phyloP scores from a whole-genome alignment of 2,113 vertebrate species.

The Zeus faber region DNA sequence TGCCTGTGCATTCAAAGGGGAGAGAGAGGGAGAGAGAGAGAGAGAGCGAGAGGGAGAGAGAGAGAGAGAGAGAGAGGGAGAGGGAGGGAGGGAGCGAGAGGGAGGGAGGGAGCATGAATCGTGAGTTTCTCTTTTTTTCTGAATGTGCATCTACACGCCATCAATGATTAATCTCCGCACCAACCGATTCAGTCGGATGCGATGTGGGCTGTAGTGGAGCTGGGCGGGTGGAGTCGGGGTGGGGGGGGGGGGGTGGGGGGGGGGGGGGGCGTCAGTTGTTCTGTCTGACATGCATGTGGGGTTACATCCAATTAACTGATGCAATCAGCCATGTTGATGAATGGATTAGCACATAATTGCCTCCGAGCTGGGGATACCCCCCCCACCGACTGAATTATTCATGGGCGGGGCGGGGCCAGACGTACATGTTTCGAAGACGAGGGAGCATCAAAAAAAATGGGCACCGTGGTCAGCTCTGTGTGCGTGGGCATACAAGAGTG shows the following conservation, averaged over 20 bases:
- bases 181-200: too few relatives aligned
- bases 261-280: constrained; percentile 30
- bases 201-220: too few relatives aligned
- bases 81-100: not conserved
- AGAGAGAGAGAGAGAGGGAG: too few relatives aligned
- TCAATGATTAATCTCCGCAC: constrained; percentile 30
- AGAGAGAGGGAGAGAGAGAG: too few relatives aligned
- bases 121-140: too few relatives aligned
- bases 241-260: too few relatives aligned
- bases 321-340: constrained; percentile 64
- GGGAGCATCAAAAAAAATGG: too few relatives aligned
- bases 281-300: constrained; percentile 22
- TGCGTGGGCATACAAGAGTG: not conserved
- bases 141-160: not conserved
- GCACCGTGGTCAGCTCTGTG: not conserved
- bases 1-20: too few relatives aligned
- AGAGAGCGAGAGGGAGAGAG: too few relatives aligned
- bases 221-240: too few relatives aligned
- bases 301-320: constrained; percentile 63
- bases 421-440: too few relatives aligned
- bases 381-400: constrained; percentile 65
- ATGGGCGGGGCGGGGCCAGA: constrained; percentile 31
- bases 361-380: constrained; percentile 45
- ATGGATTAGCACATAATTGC: constrained; percentile 59
- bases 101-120: not conserved